These are phyloP conservation scores for Ochropleura plecta DNA, from an alignment of 2,888 invertebrate genomes.

Conservation along the genomic window DNA sequence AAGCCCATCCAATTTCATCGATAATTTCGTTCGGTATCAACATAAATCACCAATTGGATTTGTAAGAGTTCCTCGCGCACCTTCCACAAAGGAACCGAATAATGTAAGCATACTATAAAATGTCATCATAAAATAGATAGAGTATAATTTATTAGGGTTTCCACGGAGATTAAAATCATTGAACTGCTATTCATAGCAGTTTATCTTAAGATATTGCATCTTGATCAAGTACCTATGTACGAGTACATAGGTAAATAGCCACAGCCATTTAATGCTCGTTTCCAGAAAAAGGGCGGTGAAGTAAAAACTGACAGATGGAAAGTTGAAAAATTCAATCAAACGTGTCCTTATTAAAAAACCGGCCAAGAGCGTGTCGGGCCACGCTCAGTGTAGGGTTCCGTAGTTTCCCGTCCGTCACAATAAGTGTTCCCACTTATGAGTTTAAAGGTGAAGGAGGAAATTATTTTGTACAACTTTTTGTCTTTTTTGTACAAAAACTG, in stretches of 20 bases:
- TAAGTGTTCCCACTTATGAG: too few species aligned
- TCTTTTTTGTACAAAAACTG: too few species aligned
- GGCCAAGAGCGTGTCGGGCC: too few species aligned
- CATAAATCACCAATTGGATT: slow-evolving; percentile 50
- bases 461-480: too few species aligned
- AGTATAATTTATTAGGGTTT: slow-evolving; percentile 64
- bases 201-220: slow-evolving; percentile 41
- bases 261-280: neutral
- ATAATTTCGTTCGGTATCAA: slow-evolving; percentile 33
- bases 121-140: slow-evolving; percentile 63
- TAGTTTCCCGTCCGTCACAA: too few species aligned
- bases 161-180: slow-evolving; percentile 64
- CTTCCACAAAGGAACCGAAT: slow-evolving; percentile 51
- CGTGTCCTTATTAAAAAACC: too few species aligned
- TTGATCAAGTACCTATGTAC: slow-evolving; percentile 1
- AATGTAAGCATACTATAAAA: slow-evolving; percentile 62
- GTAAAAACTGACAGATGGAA: too few species aligned
- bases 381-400: too few species aligned
- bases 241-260: neutral
- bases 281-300: neutral
- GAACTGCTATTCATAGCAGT: slow-evolving; percentile 46
- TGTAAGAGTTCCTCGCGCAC: slow-evolving; percentile 34
- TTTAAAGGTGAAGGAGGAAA: too few species aligned
- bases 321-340: too few species aligned
- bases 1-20: slow-evolving; percentile 28